These are phyloP conservation scores for Cheilinus undulatus DNA, from an alignment of 2,113 vertebrate species.

Conservation along the genomic window DNA sequence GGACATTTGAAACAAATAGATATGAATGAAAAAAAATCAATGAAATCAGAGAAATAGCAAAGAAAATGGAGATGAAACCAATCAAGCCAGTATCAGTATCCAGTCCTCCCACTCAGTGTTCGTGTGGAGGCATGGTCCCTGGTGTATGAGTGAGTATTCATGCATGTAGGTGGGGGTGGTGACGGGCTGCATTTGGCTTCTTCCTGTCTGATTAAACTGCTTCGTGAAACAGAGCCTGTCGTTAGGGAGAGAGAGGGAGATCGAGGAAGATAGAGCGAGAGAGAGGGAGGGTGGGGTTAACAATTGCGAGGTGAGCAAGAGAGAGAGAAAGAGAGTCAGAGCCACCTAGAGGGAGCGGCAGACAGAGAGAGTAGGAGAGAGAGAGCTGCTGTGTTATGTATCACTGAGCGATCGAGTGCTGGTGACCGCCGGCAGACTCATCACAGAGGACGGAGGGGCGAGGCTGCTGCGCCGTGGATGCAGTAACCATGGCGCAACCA, in stretches of 20 bases:
- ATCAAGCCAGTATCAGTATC: slow-evolving; percentile 61
- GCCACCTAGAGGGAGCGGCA: slow-evolving; percentile 34
- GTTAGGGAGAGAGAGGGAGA: slow-evolving; percentile 49
- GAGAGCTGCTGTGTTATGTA: slow-evolving; percentile 50
- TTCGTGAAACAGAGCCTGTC: slow-evolving; percentile 62
- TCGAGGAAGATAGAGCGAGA: slow-evolving; percentile 38
- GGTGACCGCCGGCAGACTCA: slow-evolving; percentile 34
- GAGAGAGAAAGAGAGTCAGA: slow-evolving; percentile 8
- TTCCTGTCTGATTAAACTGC: slow-evolving; percentile 59
- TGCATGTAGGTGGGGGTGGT: slow-evolving; percentile 43
- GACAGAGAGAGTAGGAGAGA: slow-evolving; percentile 17
- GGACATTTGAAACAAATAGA: too few relatives aligned
- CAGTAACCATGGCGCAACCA: slow-evolving; percentile 83
- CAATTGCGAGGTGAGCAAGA: neutral
- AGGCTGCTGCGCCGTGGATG: slow-evolving; percentile 57
- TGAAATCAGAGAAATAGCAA: neutral
- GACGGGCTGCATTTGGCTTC: slow-evolving; percentile 49
- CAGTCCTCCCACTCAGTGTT: slow-evolving; percentile 17
- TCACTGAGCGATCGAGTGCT: slow-evolving; percentile 47
- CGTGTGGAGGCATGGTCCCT: neutral
- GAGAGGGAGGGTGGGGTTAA: slow-evolving; percentile 39
- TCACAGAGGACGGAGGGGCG: slow-evolving; percentile 49
- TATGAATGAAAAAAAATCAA: neutral
- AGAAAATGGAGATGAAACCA: slow-evolving; percentile 11
- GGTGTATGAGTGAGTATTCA: slow-evolving; percentile 30